Percentiles rank a stretch among this genome's conserved stretches.
Evolutionary conservation across 1,140 invertebrate species (phyloP).

Genomic region (Apis laboriosa): DNA sequence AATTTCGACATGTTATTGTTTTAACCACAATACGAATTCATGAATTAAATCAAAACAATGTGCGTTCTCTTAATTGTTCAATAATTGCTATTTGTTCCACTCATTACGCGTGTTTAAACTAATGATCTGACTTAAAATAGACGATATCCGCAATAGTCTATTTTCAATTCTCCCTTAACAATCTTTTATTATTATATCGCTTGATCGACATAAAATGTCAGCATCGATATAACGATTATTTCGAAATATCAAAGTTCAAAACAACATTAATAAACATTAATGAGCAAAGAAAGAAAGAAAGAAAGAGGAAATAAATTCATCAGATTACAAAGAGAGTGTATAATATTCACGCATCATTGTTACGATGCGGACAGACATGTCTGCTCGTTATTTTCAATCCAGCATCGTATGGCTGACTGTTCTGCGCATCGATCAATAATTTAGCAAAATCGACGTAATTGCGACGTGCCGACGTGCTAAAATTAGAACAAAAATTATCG

Average conservation of each 20-base stretch:
- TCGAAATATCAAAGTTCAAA: not conserved
- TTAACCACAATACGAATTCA: not conserved
- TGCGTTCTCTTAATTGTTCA: conserved; percentile 21
- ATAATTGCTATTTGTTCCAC: conserved; percentile 21
- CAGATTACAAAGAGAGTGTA: not conserved
- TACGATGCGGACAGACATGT: conserved; percentile 1
- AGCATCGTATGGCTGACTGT: conserved; percentile 14
- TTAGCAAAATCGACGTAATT: conserved; percentile 44
- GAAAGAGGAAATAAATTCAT: not conserved
- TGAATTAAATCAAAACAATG: conserved; percentile 38
- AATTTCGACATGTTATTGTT: conserved; percentile 30
- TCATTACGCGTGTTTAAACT: conserved; percentile 18
- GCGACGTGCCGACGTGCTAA: conserved; percentile 18
- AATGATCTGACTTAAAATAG: not conserved
- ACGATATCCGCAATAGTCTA: not conserved
- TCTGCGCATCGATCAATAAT: conserved; percentile 42
- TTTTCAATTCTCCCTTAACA: conserved; percentile 3
- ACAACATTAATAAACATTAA: too few species aligned
- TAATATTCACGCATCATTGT: conserved; percentile 22
- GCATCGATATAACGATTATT: too few species aligned
- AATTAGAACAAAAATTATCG: conserved; percentile 18
- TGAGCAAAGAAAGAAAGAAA: not conserved
- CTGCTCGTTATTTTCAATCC: conserved; percentile 36
- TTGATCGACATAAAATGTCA: not conserved
- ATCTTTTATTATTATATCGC: not conserved